Conservation (phyloP, 2,797 vertebrate species). For the Synaphobranchus kaupii region DNA sequence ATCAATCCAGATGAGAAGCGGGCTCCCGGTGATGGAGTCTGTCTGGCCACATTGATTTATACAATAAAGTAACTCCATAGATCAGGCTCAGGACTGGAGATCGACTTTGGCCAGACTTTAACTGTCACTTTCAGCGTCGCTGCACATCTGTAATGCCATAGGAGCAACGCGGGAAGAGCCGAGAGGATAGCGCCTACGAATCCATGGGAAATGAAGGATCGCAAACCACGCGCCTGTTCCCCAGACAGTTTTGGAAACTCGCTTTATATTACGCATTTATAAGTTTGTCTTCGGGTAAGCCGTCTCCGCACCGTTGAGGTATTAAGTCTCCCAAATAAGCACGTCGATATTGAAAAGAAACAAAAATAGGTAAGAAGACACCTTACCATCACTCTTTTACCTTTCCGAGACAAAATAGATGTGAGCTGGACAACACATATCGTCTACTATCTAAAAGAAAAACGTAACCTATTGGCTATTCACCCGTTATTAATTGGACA, state of each 20-base stretch:
- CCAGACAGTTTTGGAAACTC: not conserved
- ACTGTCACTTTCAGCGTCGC: constrained; percentile 38
- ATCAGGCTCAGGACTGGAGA: constrained; percentile 28
- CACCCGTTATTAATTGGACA: not conserved
- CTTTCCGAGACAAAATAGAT: not conserved
- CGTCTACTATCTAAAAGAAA: not conserved
- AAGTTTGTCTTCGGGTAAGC: not conserved
- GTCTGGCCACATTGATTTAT: constrained; percentile 37
- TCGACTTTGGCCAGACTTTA: constrained; percentile 36
- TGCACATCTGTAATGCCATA: constrained; percentile 33
- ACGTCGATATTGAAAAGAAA: not conserved
- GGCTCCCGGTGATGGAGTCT: constrained; percentile 22
- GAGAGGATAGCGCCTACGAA: not conserved
- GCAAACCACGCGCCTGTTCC: not conserved
- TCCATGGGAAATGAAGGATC: not conserved
- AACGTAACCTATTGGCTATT: not conserved
- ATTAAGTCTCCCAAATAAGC: not conserved
- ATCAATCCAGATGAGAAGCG: constrained; percentile 22
- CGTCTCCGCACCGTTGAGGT: not conserved
- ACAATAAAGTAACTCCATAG: constrained; percentile 30
- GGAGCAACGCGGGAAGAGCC: not conserved
- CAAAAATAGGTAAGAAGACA: not conserved
- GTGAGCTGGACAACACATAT: not conserved
- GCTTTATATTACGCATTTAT: not conserved
- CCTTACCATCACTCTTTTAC: not conserved